Conservation (phyloP, 2,888 invertebrate genomes). For the Enchytraeus crypticus region DNA sequence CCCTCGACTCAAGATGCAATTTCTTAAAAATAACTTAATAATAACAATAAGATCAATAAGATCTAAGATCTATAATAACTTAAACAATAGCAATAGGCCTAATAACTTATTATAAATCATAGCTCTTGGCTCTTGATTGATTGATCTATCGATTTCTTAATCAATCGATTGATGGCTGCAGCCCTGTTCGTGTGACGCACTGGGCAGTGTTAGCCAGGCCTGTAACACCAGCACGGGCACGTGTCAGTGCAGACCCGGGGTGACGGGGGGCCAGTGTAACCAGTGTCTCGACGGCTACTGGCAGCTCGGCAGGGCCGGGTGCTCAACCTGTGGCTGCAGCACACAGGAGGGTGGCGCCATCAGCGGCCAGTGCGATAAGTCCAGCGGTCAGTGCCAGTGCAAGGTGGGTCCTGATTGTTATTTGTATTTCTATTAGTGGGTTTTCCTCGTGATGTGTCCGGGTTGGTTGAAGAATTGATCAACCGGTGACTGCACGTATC, state of each 20-base stretch:
- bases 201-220: slow-evolving; percentile 26
- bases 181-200: slow-evolving; percentile 30
- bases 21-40: too few species aligned
- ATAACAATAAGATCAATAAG: too few species aligned
- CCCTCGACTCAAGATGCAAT: too few species aligned
- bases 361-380: slow-evolving; percentile 17
- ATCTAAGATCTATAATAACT: too few species aligned
- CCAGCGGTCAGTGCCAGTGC: slow-evolving; percentile 28
- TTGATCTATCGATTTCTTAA: too few species aligned
- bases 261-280: slow-evolving; percentile 25
- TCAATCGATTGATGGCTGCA: slow-evolving; percentile 13
- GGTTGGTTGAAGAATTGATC: too few species aligned
- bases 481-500: too few species aligned
- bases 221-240: slow-evolving; percentile 31
- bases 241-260: slow-evolving; percentile 32
- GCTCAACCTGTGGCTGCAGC: slow-evolving; percentile 17
- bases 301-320: slow-evolving; percentile 20
- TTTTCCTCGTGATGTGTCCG: neutral
- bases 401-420: slow-evolving; percentile 21
- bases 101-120: too few species aligned
- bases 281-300: slow-evolving; percentile 20
- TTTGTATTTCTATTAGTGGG: neutral
- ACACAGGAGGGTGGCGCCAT: slow-evolving; percentile 21
- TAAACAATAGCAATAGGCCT: too few species aligned
- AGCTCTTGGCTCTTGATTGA: too few species aligned